Base-by-base conservation (phyloP, 1,140 invertebrate species). In the Drosophila grimshawi region DNA sequence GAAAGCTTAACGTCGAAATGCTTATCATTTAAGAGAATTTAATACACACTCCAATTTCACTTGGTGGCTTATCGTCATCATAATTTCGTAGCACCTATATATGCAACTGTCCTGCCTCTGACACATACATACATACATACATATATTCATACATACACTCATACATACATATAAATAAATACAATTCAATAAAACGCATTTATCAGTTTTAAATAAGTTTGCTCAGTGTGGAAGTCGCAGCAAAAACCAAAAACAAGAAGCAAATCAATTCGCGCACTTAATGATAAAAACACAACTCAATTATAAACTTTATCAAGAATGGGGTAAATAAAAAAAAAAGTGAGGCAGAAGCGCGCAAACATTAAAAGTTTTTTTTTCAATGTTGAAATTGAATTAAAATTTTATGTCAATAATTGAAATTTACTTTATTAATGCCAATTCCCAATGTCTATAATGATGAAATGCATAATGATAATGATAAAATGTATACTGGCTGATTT, bases 141-240 rank as follows among this genome's bases (percentile, higher is more conserved):
- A 32, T 10, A 27, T 35, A n/a, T 1, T 1, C 30, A 55, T 7
- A 41, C 30, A 55, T 10, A 35, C 48, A 32, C 41, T 0, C 19
- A 19, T 30, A 19, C 30, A 55, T 10, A 35, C 48, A 32, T 51
- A 51, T 45, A 37, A 46, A 55, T 76, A 64, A 76, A 78, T 70
- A 52, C 66, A 75, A 70, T 64, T 78, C 70, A 77, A 78, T 79
- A 75, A 79, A 76, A 77, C 43, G 56, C 65, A 77, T 86, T 86
- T 86, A 86, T 86, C 85, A 86, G 80, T 82, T 88, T 88, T 86
- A 88, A 86, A 88, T 86, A 86, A 81, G 83, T 86, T 81, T 86
- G 76, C 82, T 85, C 53, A 70, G 68, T 55, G 41, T 65, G 67
- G 60, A 59, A 46, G 56, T n/a, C 49, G 45, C 52, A 79, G 39